Base-by-base conservation (phyloP, 1,140 invertebrate species). In the Danaus melanippus region DNA sequence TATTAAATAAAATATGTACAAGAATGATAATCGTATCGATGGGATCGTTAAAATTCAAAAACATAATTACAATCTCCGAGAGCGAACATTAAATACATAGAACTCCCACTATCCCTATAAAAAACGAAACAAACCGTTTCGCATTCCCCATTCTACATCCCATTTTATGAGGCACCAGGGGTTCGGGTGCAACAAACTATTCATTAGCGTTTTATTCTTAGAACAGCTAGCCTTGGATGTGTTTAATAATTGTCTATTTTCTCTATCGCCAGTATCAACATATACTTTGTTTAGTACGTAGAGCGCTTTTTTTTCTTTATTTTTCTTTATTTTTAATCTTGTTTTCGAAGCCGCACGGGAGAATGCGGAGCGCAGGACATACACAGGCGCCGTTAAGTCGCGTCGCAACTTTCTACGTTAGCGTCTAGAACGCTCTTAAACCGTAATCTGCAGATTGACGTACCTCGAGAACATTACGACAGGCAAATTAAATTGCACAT, bases 341-440 rank as follows among this genome's bases (percentile, higher is more conserved):
- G 67, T 76, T 81, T 78, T 80, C 74, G 82, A 73, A 64, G 66
- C 75, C 66, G 70, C 62, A 75, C 74, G 72, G 74, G 76, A 78
- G 78, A 82, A 79, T 77, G 76, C 79, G 74, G 72, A 72, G 80
- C 76, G 72, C 83, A 86, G 83, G 83, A 86, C 80, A 74, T 69
- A 66, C 70, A 67, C 69, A 73, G 83, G 83, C 83, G 83, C 83
- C 83, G 69, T 55, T 52, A 62, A 76, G 81, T 83, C 83, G 83
- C 83, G 81, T 77, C 81, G 64, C 81, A 82, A 86, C 83, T 86
- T 86, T 86, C 83, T 86, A 86, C 83, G 67, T 63, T 69, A 63
- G 75, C 78, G 80, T 86, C 80, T 86, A 83, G 78, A 86, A 74
- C 79, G 67, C 69, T 81, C 74, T 80, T 81, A 83, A 80, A 83